phyloP scores from a whole-genome alignment of 2,888 invertebrate species.

The Tetragonula carbonaria region DNA sequence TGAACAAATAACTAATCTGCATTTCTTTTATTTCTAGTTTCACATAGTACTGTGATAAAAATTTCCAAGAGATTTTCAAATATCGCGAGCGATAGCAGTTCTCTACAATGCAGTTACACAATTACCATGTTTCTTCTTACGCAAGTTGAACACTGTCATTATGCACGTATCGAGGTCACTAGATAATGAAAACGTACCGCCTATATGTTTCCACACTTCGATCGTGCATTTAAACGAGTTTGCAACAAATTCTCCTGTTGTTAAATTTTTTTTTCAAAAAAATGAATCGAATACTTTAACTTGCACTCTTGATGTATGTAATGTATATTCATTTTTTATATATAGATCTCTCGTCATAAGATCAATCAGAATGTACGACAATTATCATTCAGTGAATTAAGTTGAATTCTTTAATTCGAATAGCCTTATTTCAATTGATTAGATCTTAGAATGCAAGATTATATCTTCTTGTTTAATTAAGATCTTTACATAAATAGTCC shows the following conservation, averaged over 20 bases:
- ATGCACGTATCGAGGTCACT: constrained; percentile 68
- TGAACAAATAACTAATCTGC: too few relatives aligned
- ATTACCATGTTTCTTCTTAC: constrained; percentile 61
- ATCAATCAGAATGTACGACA: not conserved
- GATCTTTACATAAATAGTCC: not conserved
- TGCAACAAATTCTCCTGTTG: not conserved
- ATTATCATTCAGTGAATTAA: not conserved
- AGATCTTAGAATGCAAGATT: not conserved
- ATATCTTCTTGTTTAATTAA: not conserved
- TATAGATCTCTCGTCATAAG: not conserved
- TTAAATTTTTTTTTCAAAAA: not conserved
- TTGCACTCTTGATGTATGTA: not conserved
- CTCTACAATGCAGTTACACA: constrained; percentile 55
- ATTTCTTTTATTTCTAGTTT: too few relatives aligned
- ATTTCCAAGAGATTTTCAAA: constrained; percentile 44
- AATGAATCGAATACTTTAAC: not conserved
- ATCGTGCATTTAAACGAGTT: constrained; percentile 5
- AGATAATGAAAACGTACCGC: constrained; percentile 65
- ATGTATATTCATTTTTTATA: not conserved
- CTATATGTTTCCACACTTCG: constrained; percentile 48
- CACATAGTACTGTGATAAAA: not conserved
- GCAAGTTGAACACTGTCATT: constrained; percentile 62
- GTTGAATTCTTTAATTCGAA: not conserved
- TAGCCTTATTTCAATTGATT: not conserved
- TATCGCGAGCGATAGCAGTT: constrained; percentile 48